Conservation (phyloP, 1,140 invertebrate genomes). For the Linepithema humile region DNA sequence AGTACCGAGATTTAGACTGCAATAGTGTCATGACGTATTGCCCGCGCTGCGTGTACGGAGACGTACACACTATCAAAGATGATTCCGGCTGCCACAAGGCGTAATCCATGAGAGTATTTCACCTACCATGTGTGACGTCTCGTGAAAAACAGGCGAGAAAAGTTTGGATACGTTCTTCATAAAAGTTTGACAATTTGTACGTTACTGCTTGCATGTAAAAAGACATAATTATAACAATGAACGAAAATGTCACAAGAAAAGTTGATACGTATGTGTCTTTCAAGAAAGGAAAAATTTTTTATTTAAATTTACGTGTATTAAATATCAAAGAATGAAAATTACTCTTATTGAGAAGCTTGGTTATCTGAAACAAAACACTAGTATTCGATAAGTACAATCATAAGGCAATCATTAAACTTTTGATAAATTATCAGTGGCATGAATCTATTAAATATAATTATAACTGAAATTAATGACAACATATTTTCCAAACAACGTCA, state of each 20-base stretch:
- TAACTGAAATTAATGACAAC: background rate
- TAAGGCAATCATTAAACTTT: background rate
- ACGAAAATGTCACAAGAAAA: background rate
- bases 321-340: background rate
- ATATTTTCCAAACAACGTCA: background rate
- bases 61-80: constrained; percentile 20
- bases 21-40: constrained; percentile 82
- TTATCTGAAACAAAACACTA: background rate
- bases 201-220: background rate
- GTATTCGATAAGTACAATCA: constrained; percentile 7
- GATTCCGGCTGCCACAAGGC: constrained; percentile 11
- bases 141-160: constrained; percentile 22
- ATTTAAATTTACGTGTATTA: background rate
- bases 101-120: constrained; percentile 51
- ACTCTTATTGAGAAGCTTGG: background rate
- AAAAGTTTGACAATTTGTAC: background rate
- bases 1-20: constrained; percentile 84
- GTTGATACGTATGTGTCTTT: background rate
- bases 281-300: background rate
- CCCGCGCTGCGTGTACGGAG: constrained; percentile 66
- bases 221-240: background rate
- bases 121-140: constrained; percentile 50
- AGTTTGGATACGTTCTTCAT: background rate
- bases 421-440: background rate
- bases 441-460: constrained; percentile 10